These are phyloP conservation scores for Poecilia velifera DNA, from an alignment of 2,797 vertebrate genomes.

Conservation along the genomic window DNA sequence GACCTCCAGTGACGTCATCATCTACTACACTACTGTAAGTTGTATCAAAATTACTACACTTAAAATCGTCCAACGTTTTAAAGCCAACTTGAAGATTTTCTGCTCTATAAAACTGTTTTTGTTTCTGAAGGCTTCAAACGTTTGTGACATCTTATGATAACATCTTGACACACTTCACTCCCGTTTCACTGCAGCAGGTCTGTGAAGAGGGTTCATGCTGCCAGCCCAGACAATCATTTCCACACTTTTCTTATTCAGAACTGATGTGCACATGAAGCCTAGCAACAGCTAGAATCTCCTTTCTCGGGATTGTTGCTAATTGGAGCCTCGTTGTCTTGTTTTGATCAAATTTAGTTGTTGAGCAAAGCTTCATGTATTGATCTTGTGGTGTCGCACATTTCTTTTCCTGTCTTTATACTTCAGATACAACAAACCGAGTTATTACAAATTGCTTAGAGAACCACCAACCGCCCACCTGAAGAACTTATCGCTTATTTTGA, in stretches of 20 bases:
- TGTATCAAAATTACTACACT: neutral
- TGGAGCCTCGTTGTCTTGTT: neutral
- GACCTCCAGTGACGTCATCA: conserved; percentile 88
- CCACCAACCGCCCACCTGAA: neutral
- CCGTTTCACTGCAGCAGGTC: neutral
- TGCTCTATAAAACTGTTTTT: neutral
- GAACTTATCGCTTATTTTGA: neutral
- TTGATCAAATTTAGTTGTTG: neutral
- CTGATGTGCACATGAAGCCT: neutral
- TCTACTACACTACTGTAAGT: conserved; percentile 95
- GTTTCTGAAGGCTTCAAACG: neutral
- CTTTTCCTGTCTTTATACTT: conserved; percentile 2
- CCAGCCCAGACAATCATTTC: neutral
- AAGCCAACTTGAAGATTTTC: neutral
- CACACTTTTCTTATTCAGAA: neutral
- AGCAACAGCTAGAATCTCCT: neutral
- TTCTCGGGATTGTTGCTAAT: neutral
- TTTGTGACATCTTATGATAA: neutral
- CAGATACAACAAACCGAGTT: neutral
- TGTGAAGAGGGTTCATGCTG: neutral
- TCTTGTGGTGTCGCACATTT: neutral
- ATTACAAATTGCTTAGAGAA: neutral
- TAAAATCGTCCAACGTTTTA: neutral
- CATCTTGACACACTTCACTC: neutral
- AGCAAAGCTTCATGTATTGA: conserved; percentile 10